Percentiles rank a stretch among this genome's conserved stretches.
Conservation (phyloP, 2,888 invertebrate species). For the Frankliniella intonsa region DNA sequence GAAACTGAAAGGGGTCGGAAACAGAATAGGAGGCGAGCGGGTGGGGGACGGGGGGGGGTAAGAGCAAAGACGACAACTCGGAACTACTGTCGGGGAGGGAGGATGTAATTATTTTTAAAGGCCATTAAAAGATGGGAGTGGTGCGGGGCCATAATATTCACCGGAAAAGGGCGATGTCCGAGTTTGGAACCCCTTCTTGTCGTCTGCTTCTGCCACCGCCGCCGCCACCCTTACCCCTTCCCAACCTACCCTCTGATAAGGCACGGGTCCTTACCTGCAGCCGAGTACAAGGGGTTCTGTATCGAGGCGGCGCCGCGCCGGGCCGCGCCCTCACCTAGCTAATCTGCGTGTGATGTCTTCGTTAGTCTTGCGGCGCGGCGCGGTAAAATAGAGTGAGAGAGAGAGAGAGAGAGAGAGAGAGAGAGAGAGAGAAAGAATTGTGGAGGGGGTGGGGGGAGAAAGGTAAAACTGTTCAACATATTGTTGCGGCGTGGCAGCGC, state of each 20-base stretch:
- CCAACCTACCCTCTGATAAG: neutral
- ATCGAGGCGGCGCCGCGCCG: no score
- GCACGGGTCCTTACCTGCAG: neutral
- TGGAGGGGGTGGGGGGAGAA: no score
- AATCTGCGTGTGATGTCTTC: conserved; percentile 24
- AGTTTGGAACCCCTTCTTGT: neutral
- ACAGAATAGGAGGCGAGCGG: no score
- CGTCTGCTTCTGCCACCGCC: neutral
- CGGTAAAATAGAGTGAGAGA: no score
- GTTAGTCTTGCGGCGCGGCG: neutral
- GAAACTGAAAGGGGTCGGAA: no score
- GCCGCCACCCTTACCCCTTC: no score
- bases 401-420: no score
- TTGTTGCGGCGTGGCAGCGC: no score
- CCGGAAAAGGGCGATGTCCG: conserved; percentile 5
- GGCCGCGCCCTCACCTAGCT: neutral
- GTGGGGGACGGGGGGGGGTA: no score
- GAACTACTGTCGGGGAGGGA: neutral
- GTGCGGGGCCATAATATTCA: neutral
- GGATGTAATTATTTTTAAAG: neutral
- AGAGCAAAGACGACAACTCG: no score
- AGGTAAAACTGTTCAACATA: no score
- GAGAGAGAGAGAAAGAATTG: no score
- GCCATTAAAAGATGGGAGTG: neutral
- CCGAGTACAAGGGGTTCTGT: neutral